Base-by-base conservation (phyloP, 2,113 vertebrate genomes). In the Cinclus cinclus region DNA sequence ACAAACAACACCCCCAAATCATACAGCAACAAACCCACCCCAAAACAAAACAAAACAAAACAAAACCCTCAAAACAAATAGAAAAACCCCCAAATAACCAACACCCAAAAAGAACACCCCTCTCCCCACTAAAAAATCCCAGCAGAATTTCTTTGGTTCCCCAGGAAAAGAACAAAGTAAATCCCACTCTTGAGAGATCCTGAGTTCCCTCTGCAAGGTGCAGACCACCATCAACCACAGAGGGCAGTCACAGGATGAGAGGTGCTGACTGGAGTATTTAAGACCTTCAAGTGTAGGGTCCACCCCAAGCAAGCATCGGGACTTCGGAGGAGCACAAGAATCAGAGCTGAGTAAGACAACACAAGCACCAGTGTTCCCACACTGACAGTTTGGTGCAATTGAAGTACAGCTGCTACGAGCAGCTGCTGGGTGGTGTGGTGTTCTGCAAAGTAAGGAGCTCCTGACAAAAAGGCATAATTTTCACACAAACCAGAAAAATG, bases 331-430 rank as follows among this genome's bases (percentile, higher is more conserved):
- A 84, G 37, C 93, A 93, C 87, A 90, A 77, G 80, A 89, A 68
- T 63, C 62, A 76, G 83, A 91, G 82, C 91, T 94, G 91, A 92
- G 81, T 21, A 71, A 98, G 85, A 81, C 60, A 94, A 89, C 0
- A 6, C 6, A 35, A 68, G 85, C 90, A 92, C 44, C 83, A 82
- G 27, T 39, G 73, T 81, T 96, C 95, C 89, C 95, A 69, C 69
- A 60, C 89, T 74, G 93, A 89, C 90, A 80, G 82, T 78, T 96
- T 94, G 73, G 89, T 75, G 90, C 90, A 93, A 97, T 95, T 67
- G 56, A 97, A 97, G 97, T 97, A 96, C 94, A 93, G 41, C 70
- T 84, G 92, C 19, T 2, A 89, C 2, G 5, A 91, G 77, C 28
- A 92, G 83, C 74, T 91, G 91, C 96, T 97, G 79, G 86, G 71